Percentiles rank a stretch among this genome's conserved stretches.
These are phyloP conservation scores for Penaeus japonicus DNA, from an alignment of 1,140 invertebrate genomes.

Conservation along the genomic window DNA sequence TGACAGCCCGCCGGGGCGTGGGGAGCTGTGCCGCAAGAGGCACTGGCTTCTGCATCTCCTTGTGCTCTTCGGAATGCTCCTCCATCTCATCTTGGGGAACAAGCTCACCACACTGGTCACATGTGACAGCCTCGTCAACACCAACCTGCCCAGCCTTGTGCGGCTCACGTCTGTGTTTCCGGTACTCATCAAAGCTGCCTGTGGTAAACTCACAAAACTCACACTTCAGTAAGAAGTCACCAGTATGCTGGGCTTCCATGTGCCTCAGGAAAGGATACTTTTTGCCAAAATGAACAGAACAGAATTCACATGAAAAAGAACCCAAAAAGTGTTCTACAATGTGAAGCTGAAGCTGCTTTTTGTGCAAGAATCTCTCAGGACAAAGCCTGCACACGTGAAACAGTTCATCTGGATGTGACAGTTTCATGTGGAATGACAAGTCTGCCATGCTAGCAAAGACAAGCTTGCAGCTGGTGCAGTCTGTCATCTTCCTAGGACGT, in stretches of 20 bases:
- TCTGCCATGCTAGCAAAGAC: conserved; percentile 7
- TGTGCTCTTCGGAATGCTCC: conserved; percentile 34
- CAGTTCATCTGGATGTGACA: conserved; percentile 19
- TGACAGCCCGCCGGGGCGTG: neutral
- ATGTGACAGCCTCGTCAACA: neutral
- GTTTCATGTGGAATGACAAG: conserved; percentile 2
- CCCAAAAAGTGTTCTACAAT: conserved; percentile 46
- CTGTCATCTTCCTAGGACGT: conserved; percentile 29
- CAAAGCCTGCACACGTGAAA: conserved; percentile 46
- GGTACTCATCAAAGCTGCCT: conserved; percentile 12
- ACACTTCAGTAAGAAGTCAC: conserved; percentile 46
- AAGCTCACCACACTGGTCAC: conserved; percentile 29
- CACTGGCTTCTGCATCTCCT: neutral
- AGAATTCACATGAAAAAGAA: conserved; percentile 34
- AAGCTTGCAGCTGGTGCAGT: conserved; percentile 26
- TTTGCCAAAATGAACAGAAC: conserved; percentile 33
- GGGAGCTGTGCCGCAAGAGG: neutral
- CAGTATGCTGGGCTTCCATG: conserved; percentile 37
- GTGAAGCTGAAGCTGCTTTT: conserved; percentile 23
- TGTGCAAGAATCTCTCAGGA: conserved; percentile 27
- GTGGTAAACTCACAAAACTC: conserved; percentile 45
- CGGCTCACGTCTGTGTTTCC: conserved; percentile 14
- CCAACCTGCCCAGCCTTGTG: neutral
- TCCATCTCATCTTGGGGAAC: conserved; percentile 32
- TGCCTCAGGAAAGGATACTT: conserved; percentile 46